These are phyloP conservation scores for Poecilia gillii DNA, from an alignment of 2,797 vertebrate genomes.

Conservation along the genomic window DNA sequence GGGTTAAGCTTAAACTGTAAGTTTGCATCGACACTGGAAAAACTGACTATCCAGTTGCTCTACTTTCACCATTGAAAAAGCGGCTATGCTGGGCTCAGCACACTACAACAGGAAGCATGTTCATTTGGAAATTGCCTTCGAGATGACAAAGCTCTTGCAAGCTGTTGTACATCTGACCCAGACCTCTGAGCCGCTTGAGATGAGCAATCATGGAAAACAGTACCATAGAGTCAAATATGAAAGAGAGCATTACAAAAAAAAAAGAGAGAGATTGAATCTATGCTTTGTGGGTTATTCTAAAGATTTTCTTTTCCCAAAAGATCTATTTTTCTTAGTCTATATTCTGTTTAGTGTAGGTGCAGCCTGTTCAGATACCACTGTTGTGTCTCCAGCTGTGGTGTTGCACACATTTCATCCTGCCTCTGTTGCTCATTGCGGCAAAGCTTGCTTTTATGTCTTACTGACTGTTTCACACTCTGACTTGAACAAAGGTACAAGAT, in stretches of 20 bases:
- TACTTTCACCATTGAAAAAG: background rate
- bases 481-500: constrained; percentile 68
- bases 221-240: background rate
- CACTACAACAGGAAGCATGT: constrained; percentile 11
- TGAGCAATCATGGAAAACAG: constrained; percentile 6
- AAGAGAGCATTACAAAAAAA: constrained; percentile 8
- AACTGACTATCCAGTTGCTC: background rate
- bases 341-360: constrained; percentile 1
- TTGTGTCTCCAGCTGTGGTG: constrained; percentile 40
- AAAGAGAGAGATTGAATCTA: background rate
- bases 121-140: constrained; percentile 12
- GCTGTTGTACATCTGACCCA: constrained; percentile 17
- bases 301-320: background rate
- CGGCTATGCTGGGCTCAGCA: background rate
- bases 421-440: constrained; percentile 35
- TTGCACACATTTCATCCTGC: constrained; percentile 28
- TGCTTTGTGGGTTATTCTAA: background rate
- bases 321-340: background rate
- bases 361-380: constrained; percentile 12
- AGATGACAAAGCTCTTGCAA: constrained; percentile 26
- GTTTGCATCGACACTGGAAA: background rate
- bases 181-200: constrained; percentile 20
- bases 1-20: background rate
- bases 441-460: constrained; percentile 56
- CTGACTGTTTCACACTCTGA: constrained; percentile 63